A percentile compares a stretch with the other conserved stretches of the same genome.
Evolutionary conservation across 2,113 vertebrate species (phyloP).

Genomic region (Cichladusa arquata): DNA sequence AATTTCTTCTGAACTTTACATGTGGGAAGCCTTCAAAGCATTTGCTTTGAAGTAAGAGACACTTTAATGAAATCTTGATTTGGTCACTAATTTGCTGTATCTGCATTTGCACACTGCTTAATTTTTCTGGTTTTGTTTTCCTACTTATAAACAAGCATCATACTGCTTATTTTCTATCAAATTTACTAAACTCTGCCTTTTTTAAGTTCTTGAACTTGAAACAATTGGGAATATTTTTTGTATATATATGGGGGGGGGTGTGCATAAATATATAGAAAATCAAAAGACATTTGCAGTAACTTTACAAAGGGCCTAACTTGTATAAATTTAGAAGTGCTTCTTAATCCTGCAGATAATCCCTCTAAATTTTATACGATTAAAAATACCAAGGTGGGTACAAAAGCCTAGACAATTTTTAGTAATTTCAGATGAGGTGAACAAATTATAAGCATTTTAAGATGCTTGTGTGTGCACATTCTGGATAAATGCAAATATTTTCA

Average conservation of each 20-base stretch:
- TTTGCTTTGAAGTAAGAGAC: conserved; percentile 30
- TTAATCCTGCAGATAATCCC: neutral
- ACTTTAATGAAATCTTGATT: conserved; percentile 13
- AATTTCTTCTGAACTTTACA: conserved; percentile 35
- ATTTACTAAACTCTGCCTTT: neutral
- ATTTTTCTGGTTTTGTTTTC: neutral
- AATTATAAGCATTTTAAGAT: neutral
- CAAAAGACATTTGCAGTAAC: neutral
- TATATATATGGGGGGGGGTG: too few species aligned
- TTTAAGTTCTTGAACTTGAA: neutral
- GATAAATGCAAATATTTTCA: neutral
- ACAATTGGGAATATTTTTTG: neutral
- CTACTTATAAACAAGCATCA: neutral
- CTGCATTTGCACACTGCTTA: neutral
- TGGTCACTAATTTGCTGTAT: conserved; percentile 17
- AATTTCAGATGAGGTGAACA: neutral
- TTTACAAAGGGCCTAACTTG: neutral
- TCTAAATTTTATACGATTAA: neutral
- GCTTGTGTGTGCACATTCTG: neutral
- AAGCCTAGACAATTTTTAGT: neutral
- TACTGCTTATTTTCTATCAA: neutral
- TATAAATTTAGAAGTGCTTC: neutral
- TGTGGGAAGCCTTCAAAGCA: neutral
- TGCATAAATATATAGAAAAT: neutral
- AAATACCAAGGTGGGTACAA: neutral